Base-by-base conservation (phyloP, 2,113 vertebrate species). In the Girardinichthys multiradiatus region DNA sequence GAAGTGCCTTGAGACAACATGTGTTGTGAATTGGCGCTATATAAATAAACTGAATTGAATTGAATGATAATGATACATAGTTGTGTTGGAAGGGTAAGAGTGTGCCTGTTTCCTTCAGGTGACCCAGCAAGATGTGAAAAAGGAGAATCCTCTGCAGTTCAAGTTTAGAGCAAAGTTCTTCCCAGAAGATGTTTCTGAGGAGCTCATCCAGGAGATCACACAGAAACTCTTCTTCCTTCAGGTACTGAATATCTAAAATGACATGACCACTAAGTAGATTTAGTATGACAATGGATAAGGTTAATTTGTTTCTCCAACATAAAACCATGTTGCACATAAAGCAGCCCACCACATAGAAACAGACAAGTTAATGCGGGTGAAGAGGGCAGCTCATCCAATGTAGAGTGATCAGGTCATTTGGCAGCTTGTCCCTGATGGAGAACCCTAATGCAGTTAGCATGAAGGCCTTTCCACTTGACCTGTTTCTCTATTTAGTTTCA, bases 121-220 rank as follows among this genome's bases (percentile, higher is more conserved):
- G 82, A 98, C 96, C 9, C 96, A 97, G 81, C 98, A 99, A 93
- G 98, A 99, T 76, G 97, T 99, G 86, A 95, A 96, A 88, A 99
- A 99, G 94, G 97, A 99, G 88, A 99, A 97, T 81, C 97, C 97
- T 35, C 92, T 99, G 75, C 97, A 98, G 90, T 99, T 99, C 86
- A 99, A 98, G 75, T 99, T 99, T 90, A 95, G 98, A 88, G 96
- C 96, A 71, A 99, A 98, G 92, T 99, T 98, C 87, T 99, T 98
- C 90, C 98, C 98, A 7, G 98, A 99, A 87, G 98, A 99, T 73
- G 98, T 99, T 77, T 98, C 97, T 51, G 98, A 99, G 90, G 98
- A 99, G 69, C 94, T 99, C 87, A 98, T 99, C 93, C 98, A 99
- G 94, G 98, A 99, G 93, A 98, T 99, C 92, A 99, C 98, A 19